Evolutionary conservation across 1,140 invertebrate genomes (phyloP), one percentile per base, ranked within the genome.

Genomic region (Drosophila sulfurigaster): DNA sequence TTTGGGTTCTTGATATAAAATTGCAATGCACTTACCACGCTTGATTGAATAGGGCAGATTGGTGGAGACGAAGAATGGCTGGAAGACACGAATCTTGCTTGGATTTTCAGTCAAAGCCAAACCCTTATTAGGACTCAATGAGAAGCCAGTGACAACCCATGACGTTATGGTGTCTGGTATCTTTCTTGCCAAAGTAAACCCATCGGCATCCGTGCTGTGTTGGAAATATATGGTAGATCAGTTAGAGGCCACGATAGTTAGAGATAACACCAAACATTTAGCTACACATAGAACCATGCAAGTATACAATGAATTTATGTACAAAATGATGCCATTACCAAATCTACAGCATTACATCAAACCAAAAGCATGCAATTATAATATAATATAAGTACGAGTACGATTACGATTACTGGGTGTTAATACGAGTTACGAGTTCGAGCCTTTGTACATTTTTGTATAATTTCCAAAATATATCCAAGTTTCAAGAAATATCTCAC

Each of bases 81-180:
- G 96, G 89, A 98, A 97, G 0, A 98, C 97, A 88, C 95, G 95
- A 28, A 99, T 93, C 94, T 96, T 96, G 79, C 95, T 94, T 13
- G 96, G 93, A 68, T 93, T 90, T 56, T 95, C 93, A 8, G 97
- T 95, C 2, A 99, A 93, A 1, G 97, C 98, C 0, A 99, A 94
- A 15, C 98, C 99, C 62, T 95, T 93, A 7, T 96, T 93, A 0
- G 96, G 94, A 93, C 98, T 97, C 45, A 99, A 93, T 0, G 98
- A 97, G 92, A 99, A 99, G 1, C 97, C 99, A 35, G 96, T 97
- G 0, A 99, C 94, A 15, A 97, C 94, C 98, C 98, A 99, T 1
- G 97, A 97, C 0, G 97, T 99, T 8, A 99, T 97, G 0, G 97
- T 97, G 75, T 98, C 96, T 0, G 98, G 98, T 32, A 98, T 95